Percentiles rank a stretch among this genome's conserved stretches.
Evolutionary conservation across 2,888 invertebrate species (phyloP).

Genomic region (Tachina grossa): DNA sequence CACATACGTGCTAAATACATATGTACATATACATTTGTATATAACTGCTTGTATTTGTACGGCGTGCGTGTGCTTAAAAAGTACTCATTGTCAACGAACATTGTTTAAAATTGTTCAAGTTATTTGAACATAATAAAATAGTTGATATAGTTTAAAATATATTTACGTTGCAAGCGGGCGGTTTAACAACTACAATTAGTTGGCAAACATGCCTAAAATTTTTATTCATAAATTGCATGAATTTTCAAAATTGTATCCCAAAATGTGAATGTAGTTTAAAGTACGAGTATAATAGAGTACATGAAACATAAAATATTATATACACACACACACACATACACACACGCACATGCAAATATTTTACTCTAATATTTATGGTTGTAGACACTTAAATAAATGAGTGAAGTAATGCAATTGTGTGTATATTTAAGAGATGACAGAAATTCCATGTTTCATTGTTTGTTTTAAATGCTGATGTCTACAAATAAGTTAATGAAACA

Average conservation of each 20-base stretch:
- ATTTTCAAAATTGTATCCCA: slow-evolving; percentile 60
- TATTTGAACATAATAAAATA: slow-evolving; percentile 66
- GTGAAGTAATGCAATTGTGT: slow-evolving; percentile 41
- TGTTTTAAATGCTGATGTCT: slow-evolving; percentile 60
- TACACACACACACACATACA: background rate
- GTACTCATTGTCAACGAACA: slow-evolving; percentile 26
- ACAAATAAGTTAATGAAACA: slow-evolving; percentile 62
- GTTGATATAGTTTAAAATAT: slow-evolving; percentile 64
- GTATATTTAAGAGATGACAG: slow-evolving; percentile 62
- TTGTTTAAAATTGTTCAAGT: slow-evolving; percentile 62
- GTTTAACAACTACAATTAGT: slow-evolving; percentile 71
- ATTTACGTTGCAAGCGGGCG: slow-evolving; percentile 69
- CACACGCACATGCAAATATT: background rate
- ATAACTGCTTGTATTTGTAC: background rate
- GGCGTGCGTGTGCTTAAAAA: slow-evolving; percentile 9
- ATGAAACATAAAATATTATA: slow-evolving; percentile 37
- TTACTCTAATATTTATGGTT: slow-evolving; percentile 28
- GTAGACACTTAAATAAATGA: slow-evolving; percentile 20
- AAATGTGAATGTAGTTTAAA: slow-evolving; percentile 27
- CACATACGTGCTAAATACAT: background rate
- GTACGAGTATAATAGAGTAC: slow-evolving; percentile 38
- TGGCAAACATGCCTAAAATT: slow-evolving; percentile 70
- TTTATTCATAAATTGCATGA: slow-evolving; percentile 69
- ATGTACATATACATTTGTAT: no score
- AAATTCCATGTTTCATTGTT: slow-evolving; percentile 61